Conservation (phyloP, 2,797 vertebrate genomes). For the Aphelocoma californica region DNA sequence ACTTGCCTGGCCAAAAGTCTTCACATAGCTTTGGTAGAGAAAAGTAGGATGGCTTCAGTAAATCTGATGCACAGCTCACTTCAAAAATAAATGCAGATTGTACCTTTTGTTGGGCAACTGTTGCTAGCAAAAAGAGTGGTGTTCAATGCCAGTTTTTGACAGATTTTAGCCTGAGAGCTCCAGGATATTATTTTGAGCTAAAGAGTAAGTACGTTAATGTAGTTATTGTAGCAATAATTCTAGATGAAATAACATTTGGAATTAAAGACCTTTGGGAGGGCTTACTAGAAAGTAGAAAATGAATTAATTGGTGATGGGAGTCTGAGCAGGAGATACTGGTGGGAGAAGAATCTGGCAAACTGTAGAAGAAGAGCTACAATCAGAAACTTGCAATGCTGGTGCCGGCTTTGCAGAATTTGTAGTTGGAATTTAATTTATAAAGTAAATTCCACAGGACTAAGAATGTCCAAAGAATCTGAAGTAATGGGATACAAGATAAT, state of each 20-base stretch:
- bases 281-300: background rate
- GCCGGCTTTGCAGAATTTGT: background rate
- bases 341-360: background rate
- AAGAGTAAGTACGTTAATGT: background rate
- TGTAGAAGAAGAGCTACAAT: background rate
- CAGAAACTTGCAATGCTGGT: background rate
- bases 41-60: background rate
- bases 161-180: background rate
- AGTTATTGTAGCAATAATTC: background rate
- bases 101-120: background rate
- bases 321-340: background rate
- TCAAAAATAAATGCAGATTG: background rate
- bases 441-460: background rate
- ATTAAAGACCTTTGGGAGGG: background rate
- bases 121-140: background rate
- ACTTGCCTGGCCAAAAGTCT: background rate
- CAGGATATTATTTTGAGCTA: background rate
- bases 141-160: background rate
- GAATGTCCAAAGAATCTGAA: background rate
- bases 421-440: background rate
- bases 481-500: background rate
- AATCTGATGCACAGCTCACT: background rate
- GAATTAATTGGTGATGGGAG: background rate
- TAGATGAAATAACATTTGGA: background rate
- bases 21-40: background rate